These are phyloP conservation scores for Dasypus novemcinctus DNA, from an alignment of 2,113 vertebrate species.

Conservation along the genomic window DNA sequence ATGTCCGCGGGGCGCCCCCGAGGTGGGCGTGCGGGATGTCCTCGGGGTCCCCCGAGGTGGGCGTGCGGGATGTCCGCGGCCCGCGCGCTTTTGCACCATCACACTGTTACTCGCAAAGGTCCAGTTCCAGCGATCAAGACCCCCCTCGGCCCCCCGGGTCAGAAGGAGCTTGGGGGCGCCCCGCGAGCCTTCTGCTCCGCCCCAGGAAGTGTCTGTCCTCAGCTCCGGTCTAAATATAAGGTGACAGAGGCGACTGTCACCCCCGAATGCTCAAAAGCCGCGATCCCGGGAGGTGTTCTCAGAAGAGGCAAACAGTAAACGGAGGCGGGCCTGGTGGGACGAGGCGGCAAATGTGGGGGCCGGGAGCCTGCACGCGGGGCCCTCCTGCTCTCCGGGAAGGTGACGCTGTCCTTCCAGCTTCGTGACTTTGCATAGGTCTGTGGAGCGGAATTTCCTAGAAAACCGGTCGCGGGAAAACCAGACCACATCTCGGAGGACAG, in stretches of 20 bases:
- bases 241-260: slow-evolving; percentile 94
- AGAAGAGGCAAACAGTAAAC: slow-evolving; percentile 98
- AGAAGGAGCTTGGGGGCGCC: slow-evolving; percentile 98
- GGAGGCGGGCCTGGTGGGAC: slow-evolving; percentile 97
- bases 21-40: no score
- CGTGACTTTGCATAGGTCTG: slow-evolving; percentile 98
- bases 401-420: slow-evolving; percentile 97
- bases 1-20: no score
- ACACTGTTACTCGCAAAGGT: slow-evolving; percentile 99
- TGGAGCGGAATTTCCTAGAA: slow-evolving; percentile 97
- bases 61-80: slow-evolving; percentile 95
- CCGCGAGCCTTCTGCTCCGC: slow-evolving; percentile 97
- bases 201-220: slow-evolving; percentile 95
- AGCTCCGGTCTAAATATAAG: slow-evolving; percentile 99
- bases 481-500: slow-evolving; percentile 95
- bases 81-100: slow-evolving; percentile 94
- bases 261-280: slow-evolving; percentile 98
- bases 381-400: slow-evolving; percentile 97
- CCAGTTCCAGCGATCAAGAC: slow-evolving; percentile 94
- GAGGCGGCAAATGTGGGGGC: slow-evolving; percentile 98
- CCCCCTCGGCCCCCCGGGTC: slow-evolving; percentile 91
- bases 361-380: slow-evolving; percentile 98
- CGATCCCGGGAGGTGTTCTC: no score
- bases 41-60: no score
- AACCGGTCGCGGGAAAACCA: no score